Evolutionary conservation across 2,797 vertebrate genomes (phyloP).

Genomic region (Trichosurus vulpecula): DNA sequence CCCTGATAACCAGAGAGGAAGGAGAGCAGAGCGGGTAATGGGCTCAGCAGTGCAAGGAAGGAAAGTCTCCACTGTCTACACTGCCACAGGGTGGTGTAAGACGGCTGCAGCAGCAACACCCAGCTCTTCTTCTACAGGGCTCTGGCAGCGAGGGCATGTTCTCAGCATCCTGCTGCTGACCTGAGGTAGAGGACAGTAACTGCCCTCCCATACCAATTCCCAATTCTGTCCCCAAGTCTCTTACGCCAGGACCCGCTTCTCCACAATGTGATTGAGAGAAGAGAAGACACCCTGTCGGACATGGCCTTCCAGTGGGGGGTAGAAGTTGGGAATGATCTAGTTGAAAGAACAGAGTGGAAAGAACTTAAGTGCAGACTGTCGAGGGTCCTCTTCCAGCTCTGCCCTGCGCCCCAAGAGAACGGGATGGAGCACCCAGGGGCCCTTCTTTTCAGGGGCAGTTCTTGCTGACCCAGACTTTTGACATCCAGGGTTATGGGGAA

Average conservation of each 20-base stretch:
- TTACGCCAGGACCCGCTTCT: constrained; percentile 98
- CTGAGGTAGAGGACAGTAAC: neutral
- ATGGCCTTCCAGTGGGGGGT: constrained; percentile 92
- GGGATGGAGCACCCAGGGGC: neutral
- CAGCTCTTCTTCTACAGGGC: neutral
- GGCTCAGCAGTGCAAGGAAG: neutral
- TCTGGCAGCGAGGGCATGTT: neutral
- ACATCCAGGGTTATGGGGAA: neutral
- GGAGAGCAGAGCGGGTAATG: neutral
- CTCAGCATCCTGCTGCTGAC: accelerated
- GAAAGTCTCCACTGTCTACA: neutral
- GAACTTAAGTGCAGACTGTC: neutral
- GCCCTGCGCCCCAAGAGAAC: neutral
- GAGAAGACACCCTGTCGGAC: constrained; percentile 96
- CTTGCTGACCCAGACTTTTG: neutral
- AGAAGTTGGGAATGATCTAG: constrained; percentile 98
- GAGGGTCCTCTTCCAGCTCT: neutral
- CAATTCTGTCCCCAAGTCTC: constrained; percentile 61
- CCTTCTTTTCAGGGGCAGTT: neutral
- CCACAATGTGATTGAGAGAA: constrained; percentile 98
- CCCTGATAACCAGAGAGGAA: neutral
- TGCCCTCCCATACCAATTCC: neutral
- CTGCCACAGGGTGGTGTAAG: neutral
- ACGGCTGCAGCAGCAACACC: neutral
- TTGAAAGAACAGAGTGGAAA: neutral